phyloP scores from a whole-genome alignment of 2,888 invertebrate species.

The Trypoxylon attenuatum region DNA sequence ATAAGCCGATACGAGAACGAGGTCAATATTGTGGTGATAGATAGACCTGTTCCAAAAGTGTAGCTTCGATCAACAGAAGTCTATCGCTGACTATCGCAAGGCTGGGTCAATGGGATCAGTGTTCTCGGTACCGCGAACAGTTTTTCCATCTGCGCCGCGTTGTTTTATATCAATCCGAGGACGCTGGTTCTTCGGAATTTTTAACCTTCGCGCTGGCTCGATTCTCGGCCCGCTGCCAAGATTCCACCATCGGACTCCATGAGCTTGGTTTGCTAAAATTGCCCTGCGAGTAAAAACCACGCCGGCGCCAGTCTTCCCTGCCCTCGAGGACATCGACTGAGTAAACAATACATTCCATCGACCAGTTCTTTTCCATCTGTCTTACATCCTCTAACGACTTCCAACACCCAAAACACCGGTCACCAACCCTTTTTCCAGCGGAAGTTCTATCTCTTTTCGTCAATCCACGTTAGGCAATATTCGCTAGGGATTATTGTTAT shows the following conservation, averaged over 20 bases:
- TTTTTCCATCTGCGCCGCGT: constrained; percentile 4
- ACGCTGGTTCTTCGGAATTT: constrained; percentile 12
- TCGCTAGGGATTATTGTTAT: too few relatives aligned
- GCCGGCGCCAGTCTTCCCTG: constrained; percentile 32
- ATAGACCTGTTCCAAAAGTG: too few relatives aligned
- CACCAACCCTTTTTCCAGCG: too few relatives aligned
- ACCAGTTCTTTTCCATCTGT: constrained; percentile 23
- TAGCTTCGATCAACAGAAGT: too few relatives aligned
- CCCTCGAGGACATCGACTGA: constrained; percentile 1
- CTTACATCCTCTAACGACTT: too few relatives aligned
- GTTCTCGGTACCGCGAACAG: background rate
- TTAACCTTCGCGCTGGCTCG: constrained; percentile 24
- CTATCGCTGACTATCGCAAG: too few relatives aligned
- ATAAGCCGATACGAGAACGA: too few relatives aligned
- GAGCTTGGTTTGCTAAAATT: constrained; percentile 30
- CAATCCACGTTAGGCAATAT: too few relatives aligned
- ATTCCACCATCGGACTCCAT: constrained; percentile 25
- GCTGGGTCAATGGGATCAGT: background rate
- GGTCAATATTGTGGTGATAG: too few relatives aligned
- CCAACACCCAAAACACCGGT: too few relatives aligned
- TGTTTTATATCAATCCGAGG: constrained; percentile 18
- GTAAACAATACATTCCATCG: constrained; percentile 32
- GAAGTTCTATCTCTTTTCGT: too few relatives aligned
- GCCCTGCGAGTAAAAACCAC: constrained; percentile 14
- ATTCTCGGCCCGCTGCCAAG: constrained; percentile 39